Conservation (phyloP, 2,797 vertebrate species). For the Malacoctenus gilli region DNA sequence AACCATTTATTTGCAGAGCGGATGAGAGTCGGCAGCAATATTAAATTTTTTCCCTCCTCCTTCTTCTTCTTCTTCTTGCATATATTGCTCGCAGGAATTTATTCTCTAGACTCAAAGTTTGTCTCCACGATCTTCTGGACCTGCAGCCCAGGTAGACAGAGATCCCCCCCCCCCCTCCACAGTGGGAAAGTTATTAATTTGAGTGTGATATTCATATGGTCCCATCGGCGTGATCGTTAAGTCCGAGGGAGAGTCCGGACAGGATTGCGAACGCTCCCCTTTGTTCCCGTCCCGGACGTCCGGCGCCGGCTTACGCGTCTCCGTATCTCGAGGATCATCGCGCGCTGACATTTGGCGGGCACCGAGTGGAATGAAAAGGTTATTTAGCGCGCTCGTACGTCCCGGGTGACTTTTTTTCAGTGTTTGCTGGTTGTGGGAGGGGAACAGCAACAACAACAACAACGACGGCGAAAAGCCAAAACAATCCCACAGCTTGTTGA, state of each 20-base stretch:
- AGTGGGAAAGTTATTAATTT: conserved; percentile 56
- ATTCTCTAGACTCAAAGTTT: conserved; percentile 64
- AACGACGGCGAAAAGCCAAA: too few species aligned
- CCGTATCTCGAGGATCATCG: conserved; percentile 30
- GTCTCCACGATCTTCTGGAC: conserved; percentile 38
- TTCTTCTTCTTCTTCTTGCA: conserved; percentile 77
- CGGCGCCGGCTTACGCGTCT: too few species aligned
- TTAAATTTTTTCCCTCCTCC: too few species aligned
- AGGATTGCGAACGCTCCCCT: conserved; percentile 48
- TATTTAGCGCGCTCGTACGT: conserved; percentile 23
- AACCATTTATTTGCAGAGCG: conserved; percentile 72
- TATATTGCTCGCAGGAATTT: conserved; percentile 74
- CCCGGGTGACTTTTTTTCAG: conserved; percentile 12
- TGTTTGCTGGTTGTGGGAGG: too few species aligned
- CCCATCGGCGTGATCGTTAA: conserved; percentile 38
- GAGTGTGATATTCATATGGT: conserved; percentile 44
- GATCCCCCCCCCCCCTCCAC: conserved; percentile 32
- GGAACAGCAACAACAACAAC: too few species aligned
- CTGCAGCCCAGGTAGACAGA: conserved; percentile 9
- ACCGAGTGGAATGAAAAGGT: conserved; percentile 44
- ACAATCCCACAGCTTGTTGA: conserved; percentile 30
- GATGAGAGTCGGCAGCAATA: conserved; percentile 64
- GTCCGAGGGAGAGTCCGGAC: conserved; percentile 39
- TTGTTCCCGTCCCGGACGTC: too few species aligned
- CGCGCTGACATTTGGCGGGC: conserved; percentile 53